A percentile compares a stretch with the other conserved stretches of the same genome.
Conservation (phyloP, 2,113 vertebrate species). For the Seriola aureovittata region DNA sequence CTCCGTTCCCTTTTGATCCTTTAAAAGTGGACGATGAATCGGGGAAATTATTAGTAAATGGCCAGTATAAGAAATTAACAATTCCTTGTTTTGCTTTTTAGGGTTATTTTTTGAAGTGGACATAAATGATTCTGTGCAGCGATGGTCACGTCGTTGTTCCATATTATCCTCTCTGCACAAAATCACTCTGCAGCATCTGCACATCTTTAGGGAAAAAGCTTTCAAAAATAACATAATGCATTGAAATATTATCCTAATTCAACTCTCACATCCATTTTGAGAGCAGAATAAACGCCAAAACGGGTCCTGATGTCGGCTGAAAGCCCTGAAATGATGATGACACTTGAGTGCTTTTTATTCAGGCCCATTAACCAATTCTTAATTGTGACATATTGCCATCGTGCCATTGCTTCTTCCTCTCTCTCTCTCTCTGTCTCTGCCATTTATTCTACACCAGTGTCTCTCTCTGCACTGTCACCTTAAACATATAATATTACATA, state of each 20-base stretch:
- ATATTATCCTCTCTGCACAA: too few relatives aligned
- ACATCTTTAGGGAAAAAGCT: not conserved
- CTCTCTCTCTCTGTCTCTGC: not conserved
- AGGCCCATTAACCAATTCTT: constrained; percentile 35
- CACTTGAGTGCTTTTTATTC: constrained; percentile 31
- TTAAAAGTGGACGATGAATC: not conserved
- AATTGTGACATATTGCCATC: constrained; percentile 22
- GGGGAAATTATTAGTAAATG: too few relatives aligned
- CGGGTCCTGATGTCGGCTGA: constrained; percentile 9
- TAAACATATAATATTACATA: not conserved
- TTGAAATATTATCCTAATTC: not conserved
- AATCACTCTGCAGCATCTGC: too few relatives aligned
- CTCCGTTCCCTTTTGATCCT: not conserved
- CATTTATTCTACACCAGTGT: not conserved
- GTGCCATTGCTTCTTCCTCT: not conserved
- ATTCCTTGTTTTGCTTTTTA: not conserved
- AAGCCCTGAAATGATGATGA: constrained; percentile 38
- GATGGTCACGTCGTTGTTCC: too few relatives aligned
- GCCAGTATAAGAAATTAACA: too few relatives aligned
- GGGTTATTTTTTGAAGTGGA: not conserved
- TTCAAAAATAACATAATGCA: constrained; percentile 1
- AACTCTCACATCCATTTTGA: not conserved
- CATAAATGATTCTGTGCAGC: not conserved
- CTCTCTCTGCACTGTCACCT: not conserved
- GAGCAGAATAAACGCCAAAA: not conserved